phyloP scores from a whole-genome alignment of 2,888 invertebrate genomes.

The Cephus sareptanus region DNA sequence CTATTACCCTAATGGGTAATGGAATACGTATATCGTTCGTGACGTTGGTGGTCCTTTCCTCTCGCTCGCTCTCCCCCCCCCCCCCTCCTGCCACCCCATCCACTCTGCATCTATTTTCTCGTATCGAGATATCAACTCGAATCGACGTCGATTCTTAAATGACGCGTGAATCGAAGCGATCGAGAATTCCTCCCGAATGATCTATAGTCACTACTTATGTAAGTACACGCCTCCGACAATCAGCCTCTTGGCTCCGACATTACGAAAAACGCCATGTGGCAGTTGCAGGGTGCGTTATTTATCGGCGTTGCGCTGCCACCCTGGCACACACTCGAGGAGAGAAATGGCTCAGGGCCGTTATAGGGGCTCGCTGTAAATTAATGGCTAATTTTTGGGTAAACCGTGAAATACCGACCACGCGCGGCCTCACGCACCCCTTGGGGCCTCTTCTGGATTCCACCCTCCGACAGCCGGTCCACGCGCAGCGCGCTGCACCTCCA shows the following conservation, averaged over 20 bases:
- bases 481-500: constrained; percentile 34
- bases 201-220: neutral
- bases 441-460: constrained; percentile 29
- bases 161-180: neutral
- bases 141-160: neutral
- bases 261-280: constrained; percentile 1
- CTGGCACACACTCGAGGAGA: constrained; percentile 10
- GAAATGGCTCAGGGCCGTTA: constrained; percentile 19
- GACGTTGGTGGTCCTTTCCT: constrained; percentile 48
- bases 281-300: constrained; percentile 1
- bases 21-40: constrained; percentile 23
- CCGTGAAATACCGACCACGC: constrained; percentile 57
- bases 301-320: constrained; percentile 15
- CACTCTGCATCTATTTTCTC: neutral
- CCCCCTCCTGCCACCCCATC: neutral
- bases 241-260: neutral
- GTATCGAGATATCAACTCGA: neutral
- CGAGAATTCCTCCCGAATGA: neutral
- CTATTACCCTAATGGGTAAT: neutral
- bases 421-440: constrained; percentile 18
- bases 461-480: constrained; percentile 56
- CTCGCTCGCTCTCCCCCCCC: constrained; percentile 10
- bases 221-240: neutral
- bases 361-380: constrained; percentile 46
- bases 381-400: constrained; percentile 56